phyloP scores from a whole-genome alignment of 2,113 vertebrate species.

The Synodontis membranacea region DNA sequence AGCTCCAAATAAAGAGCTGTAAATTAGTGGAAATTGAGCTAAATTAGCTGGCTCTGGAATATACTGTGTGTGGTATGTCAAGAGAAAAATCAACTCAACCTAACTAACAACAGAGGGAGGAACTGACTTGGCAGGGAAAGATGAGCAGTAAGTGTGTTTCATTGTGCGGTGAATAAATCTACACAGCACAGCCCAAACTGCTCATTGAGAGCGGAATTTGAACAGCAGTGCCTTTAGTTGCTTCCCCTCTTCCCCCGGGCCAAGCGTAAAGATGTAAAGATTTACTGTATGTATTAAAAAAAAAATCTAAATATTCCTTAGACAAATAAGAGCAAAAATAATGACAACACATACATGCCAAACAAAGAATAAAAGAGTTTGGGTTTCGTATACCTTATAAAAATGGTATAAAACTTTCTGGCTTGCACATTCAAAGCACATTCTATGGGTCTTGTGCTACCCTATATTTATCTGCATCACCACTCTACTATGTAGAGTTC shows the following conservation, averaged over 20 bases:
- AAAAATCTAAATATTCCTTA: not conserved
- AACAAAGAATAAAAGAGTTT: not conserved
- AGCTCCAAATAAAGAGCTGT: not conserved
- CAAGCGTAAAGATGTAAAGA: not conserved
- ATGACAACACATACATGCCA: not conserved
- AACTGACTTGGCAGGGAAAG: not conserved
- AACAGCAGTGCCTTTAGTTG: not conserved
- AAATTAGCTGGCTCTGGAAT: conserved; percentile 6
- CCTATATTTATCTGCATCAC: too few species aligned
- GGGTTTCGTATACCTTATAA: too few species aligned
- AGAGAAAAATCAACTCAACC: conserved; percentile 14
- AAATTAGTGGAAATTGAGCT: conserved; percentile 10
- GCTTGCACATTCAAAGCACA: too few species aligned
- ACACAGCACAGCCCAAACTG: not conserved
- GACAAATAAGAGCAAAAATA: not conserved
- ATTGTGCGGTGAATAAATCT: not conserved
- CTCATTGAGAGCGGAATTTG: not conserved
- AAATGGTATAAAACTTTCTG: too few species aligned
- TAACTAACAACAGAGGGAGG: conserved; percentile 1
- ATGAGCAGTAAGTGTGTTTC: conserved; percentile 5
- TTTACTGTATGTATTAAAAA: too few species aligned
- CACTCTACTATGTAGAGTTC: too few species aligned
- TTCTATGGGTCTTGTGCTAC: too few species aligned
- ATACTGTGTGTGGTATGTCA: not conserved
- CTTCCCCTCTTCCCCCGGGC: not conserved